phyloP scores from a whole-genome alignment of 2,113 vertebrate genomes.

The Anas platyrhynchos region DNA sequence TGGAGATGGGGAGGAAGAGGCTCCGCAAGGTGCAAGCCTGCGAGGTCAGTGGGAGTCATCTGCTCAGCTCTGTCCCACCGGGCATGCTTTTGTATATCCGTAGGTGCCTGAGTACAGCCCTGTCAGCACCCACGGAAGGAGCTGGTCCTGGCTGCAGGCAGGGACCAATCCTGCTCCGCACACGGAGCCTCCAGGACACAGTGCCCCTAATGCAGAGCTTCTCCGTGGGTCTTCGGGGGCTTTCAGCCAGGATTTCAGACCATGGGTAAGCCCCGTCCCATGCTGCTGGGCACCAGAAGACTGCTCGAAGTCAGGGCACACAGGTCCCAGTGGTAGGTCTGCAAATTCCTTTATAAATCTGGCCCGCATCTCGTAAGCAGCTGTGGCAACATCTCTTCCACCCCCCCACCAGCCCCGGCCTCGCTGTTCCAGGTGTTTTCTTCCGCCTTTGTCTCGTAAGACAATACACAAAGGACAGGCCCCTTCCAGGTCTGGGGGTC shows the following conservation, averaged over 20 bases:
- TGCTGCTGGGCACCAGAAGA: background rate
- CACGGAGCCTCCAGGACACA: fast-evolving
- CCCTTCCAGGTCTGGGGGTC: conserved; percentile 34
- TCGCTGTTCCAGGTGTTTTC: conserved; percentile 59
- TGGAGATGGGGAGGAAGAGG: background rate
- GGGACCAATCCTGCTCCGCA: background rate
- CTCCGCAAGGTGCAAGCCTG: background rate
- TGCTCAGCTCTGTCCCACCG: background rate
- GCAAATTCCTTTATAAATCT: background rate
- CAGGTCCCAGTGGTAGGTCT: background rate
- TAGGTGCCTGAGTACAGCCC: conserved; percentile 13
- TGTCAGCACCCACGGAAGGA: background rate
- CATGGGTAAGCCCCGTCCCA: background rate
- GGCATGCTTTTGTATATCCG: background rate
- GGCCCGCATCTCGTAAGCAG: background rate
- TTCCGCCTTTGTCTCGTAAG: conserved; percentile 26
- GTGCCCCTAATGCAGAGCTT: background rate
- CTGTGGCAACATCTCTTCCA: background rate
- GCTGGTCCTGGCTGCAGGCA: background rate
- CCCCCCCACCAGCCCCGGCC: background rate
- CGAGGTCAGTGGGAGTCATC: background rate
- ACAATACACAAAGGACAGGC: conserved; percentile 45
- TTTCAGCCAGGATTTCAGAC: background rate
- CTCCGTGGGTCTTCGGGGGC: fast-evolving
- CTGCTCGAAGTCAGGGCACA: background rate